Evolutionary conservation across 2,797 vertebrate genomes (phyloP), one percentile per base, ranked within the genome.

Genomic region (Sebastiscus tertius): DNA sequence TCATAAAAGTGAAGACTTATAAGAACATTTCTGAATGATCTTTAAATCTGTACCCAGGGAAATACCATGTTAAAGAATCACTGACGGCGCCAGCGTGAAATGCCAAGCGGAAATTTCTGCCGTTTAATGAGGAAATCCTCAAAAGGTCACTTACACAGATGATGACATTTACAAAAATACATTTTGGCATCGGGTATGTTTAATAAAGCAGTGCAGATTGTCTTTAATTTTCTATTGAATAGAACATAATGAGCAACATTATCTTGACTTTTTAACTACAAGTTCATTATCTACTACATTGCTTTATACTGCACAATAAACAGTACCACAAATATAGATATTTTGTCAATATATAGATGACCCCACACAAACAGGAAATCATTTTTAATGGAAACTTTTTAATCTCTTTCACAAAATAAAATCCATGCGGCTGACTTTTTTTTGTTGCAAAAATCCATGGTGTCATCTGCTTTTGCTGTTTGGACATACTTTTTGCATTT

Each of bases 91-190:
- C 22, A 39, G 64, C 7, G 16, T 52, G 26, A 86, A 73, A 88
- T 82, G 66, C 29, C 74, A 72, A 60, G 73, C 3, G 1, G 54
- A 71, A 7, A 29, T 60, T 10, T 85, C 14, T 66, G 65, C 34
- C 77, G 64, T 69, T 61, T 71, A 73, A 82, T 82, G 56, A 75
- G 78, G 27, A 86, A 73, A 65, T 61, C 60, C 63, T 65, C 20
- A 84, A 87, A 89, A 89, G 69, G 81, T 89, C 84, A 72, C 27
- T 29, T 14, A 29, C 8, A 67, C 46, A 69, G 66, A 80, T 39
- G 61, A 80, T 77, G 71, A 12, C 58, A 79, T 89, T 85, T 83
- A 67, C 3, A 34, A 27, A 64, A 64, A 36, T 59, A 61, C 6
- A 72, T 72, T 75, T 36, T 58, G 3, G 34, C 36, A 42, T 83